Percentiles rank a stretch among this genome's conserved stretches.
phyloP scores from a whole-genome alignment of 2,888 invertebrate genomes.

The Drosophila cognata region DNA sequence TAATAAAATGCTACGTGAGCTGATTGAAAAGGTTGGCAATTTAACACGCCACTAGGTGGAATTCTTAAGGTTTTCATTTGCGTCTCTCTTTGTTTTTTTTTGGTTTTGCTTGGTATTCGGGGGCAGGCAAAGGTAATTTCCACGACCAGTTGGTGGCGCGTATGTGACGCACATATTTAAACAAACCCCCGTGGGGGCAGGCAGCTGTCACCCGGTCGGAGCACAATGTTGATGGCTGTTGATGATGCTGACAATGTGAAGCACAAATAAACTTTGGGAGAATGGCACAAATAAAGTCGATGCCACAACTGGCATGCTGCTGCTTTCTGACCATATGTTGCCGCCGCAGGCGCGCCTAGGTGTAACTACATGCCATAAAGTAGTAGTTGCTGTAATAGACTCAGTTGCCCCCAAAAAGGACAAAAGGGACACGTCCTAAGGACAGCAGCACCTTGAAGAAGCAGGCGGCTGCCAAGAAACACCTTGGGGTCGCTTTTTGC shows the following conservation, averaged over 20 bases:
- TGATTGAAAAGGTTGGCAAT: conserved; percentile 64
- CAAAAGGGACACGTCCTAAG: conserved; percentile 56
- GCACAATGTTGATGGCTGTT: conserved; percentile 69
- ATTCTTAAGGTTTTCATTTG: conserved; percentile 42
- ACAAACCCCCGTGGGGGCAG: conserved; percentile 50
- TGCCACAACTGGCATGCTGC: conserved; percentile 12
- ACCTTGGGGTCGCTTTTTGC: conserved; percentile 74
- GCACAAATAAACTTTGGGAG: conserved; percentile 74
- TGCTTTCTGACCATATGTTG: conserved; percentile 72
- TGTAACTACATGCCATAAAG: conserved; percentile 80
- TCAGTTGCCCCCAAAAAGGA: conserved; percentile 39
- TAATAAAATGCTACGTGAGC: conserved; percentile 83
- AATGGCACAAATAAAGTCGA: conserved; percentile 45
- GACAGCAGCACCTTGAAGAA: conserved; percentile 50
- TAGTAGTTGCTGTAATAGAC: conserved; percentile 72
- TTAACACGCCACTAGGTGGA: conserved; percentile 66
- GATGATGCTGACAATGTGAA: conserved; percentile 66
- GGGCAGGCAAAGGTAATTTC: conserved; percentile 69
- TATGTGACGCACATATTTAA: conserved; percentile 82
- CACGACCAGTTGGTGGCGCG: conserved; percentile 57
- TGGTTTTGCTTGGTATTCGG: not conserved
- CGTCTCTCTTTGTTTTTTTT: conserved; percentile 11
- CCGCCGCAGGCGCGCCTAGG: conserved; percentile 74
- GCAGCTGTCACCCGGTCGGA: conserved; percentile 68
- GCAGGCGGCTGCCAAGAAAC: conserved; percentile 52